Evolutionary conservation across 2,888 invertebrate species (phyloP).

Genomic region (Hartigia nigra): DNA sequence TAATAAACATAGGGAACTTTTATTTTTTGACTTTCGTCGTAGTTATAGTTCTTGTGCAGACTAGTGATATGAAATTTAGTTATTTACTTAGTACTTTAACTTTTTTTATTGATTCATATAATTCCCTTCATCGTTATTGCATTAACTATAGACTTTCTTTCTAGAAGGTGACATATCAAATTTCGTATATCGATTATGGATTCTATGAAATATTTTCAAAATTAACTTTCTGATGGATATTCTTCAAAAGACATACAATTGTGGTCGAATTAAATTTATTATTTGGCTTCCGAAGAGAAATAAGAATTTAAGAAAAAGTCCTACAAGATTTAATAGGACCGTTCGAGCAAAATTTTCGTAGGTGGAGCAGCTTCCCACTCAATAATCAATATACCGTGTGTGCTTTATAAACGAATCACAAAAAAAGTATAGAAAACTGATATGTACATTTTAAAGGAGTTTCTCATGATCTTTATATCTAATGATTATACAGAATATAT

Average conservation of each 20-base stretch:
- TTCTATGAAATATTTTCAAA: background rate
- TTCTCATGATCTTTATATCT: background rate
- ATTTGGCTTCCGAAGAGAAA: no score
- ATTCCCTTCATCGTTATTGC: background rate
- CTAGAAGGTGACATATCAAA: background rate
- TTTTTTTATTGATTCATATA: background rate
- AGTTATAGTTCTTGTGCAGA: background rate
- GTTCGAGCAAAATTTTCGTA: slow-evolving; percentile 28
- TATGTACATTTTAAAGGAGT: background rate
- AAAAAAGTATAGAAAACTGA: background rate
- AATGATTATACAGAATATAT: no score
- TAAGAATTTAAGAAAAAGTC: no score
- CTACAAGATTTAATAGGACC: background rate
- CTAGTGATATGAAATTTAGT: background rate
- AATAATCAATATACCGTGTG: background rate
- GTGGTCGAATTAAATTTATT: background rate
- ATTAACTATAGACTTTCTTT: background rate
- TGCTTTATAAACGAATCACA: background rate
- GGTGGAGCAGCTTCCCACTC: slow-evolving; percentile 49
- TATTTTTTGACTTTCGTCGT: no score
- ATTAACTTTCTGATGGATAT: background rate
- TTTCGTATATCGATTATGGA: background rate
- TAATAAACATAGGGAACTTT: background rate
- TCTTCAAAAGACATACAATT: background rate
- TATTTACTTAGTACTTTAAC: no score